Conservation (phyloP, 2,113 vertebrate species). For the Platichthys stellatus region DNA sequence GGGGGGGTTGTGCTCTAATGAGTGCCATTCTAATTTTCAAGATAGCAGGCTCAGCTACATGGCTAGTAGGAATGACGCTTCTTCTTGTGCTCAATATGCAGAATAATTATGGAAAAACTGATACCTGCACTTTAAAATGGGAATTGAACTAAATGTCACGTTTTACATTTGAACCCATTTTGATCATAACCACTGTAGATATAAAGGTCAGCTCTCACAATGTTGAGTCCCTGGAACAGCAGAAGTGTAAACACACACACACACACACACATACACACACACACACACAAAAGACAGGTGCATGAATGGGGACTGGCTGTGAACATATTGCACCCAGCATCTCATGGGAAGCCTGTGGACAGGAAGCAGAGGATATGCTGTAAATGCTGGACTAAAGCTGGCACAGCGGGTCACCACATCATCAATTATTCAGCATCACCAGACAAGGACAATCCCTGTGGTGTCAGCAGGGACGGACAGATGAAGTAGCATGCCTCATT, state of each 20-base stretch:
- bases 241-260: neutral
- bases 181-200: too few relatives aligned
- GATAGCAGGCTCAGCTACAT: neutral
- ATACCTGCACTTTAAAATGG: neutral
- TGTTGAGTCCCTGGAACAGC: neutral
- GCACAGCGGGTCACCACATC: constrained; percentile 36
- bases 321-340: constrained; percentile 20
- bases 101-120: neutral
- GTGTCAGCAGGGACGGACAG: constrained; percentile 44
- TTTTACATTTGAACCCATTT: neutral
- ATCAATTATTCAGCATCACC: constrained; percentile 77
- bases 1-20: too few relatives aligned
- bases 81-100: too few relatives aligned
- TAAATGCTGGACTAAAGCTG: constrained; percentile 38
- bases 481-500: constrained; percentile 6
- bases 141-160: neutral
- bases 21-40: too few relatives aligned
- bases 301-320: constrained; percentile 34
- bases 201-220: too few relatives aligned
- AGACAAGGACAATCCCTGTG: constrained; percentile 52
- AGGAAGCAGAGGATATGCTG: constrained; percentile 58
- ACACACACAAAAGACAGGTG: constrained; percentile 32
- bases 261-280: neutral
- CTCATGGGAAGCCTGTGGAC: constrained; percentile 44
- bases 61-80: neutral